Evolutionary conservation across 2,113 vertebrate genomes (phyloP), one percentile per base, ranked within the genome.

Genomic region (Helogale parvula): DNA sequence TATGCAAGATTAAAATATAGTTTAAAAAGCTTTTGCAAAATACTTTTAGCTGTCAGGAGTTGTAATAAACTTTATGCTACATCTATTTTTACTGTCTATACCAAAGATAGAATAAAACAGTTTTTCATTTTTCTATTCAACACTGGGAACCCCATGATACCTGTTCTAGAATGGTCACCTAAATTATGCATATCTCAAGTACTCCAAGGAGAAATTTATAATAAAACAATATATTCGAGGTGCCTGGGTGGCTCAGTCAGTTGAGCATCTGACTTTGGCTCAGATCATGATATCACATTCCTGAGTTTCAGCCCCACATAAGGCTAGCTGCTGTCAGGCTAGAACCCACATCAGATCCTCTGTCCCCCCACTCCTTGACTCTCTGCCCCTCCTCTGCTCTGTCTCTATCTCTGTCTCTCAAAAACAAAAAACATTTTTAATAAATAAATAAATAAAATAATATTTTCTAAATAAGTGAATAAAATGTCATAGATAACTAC

Each of bases 51-150:
- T 94, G 10, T 82, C 68, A 79, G n/a, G 11, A 82, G 31, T 81
- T 92, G 1, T 90, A 82, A 77, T 7, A 77, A 74, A 19, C 25
- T 85, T 71, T 95, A 65, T 94, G 7, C 29, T 11, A 27, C 76
- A 72, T 52, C 21, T 76, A 57, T 60, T 76, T 92, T 5, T 76
- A 76, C 47, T 63, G 10, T 79, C 33, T 71, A 52, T 54, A 80
- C 8, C 31, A 96, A 96, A 85, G 65, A 81, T 14, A 72, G 35
- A 91, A 27, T 91, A 94, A 87, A 88, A 83, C 45, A 5, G 23
- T 4, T 74, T 89, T 84, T 83, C 10, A 63, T 79, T 90, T 88
- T 88, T 84, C 60, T 91, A 52, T 15, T 63, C 10, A 97, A 81
- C 33, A 66, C 29, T 83, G 47, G 57, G 5, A 12, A 41, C 6